phyloP scores from a whole-genome alignment of 1,140 invertebrate species.

The Solen grandis region DNA sequence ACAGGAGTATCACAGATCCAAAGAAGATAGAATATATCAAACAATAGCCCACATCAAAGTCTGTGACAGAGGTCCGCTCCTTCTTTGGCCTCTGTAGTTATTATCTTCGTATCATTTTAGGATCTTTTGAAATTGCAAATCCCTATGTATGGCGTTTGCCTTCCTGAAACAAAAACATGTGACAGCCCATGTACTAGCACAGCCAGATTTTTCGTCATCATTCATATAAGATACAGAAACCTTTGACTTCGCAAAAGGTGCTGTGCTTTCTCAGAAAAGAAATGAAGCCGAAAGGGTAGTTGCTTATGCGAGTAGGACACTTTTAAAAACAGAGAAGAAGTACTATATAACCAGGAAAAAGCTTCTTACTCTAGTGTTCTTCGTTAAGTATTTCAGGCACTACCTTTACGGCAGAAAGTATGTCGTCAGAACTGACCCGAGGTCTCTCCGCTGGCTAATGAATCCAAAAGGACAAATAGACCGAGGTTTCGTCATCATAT shows the following conservation, averaged over 20 bases:
- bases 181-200: constrained; percentile 59
- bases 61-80: too few relatives aligned
- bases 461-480: not conserved
- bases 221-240: constrained; percentile 80
- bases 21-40: too few relatives aligned
- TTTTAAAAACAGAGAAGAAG: constrained; percentile 10
- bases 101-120: too few relatives aligned
- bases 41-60: too few relatives aligned
- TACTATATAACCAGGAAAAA: constrained; percentile 25
- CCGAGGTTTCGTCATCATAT: not conserved
- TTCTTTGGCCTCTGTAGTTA: too few relatives aligned
- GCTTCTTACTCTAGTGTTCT: constrained; percentile 7
- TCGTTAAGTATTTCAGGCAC: constrained; percentile 4
- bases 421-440: constrained; percentile 6
- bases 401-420: not conserved
- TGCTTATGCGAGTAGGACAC: too few relatives aligned
- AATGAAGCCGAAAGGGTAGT: constrained; percentile 49
- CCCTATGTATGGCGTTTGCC: too few relatives aligned
- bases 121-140: too few relatives aligned
- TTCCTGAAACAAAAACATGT: constrained; percentile 68
- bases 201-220: constrained; percentile 67
- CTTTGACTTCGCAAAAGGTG: constrained; percentile 76
- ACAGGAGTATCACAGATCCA: too few relatives aligned
- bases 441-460: not conserved
- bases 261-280: constrained; percentile 75